A percentile compares a stretch with the other conserved stretches of the same genome.
Evolutionary conservation across 2,888 invertebrate genomes (phyloP).

Genomic region (Cancer borealis): DNA sequence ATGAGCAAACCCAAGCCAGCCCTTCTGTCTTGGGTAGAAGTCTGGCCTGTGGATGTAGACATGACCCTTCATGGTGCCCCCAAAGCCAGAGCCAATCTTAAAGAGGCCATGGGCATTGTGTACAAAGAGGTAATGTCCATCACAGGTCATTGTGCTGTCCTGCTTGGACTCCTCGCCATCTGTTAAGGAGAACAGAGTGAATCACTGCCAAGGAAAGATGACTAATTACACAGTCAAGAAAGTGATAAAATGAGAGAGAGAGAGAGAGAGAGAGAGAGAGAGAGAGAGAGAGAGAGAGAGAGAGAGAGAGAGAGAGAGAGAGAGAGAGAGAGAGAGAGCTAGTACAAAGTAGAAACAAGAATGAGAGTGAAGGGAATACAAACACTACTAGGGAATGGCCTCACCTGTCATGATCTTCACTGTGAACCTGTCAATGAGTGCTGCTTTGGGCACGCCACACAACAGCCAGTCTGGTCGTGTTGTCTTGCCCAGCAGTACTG

Average conservation of each 20-base stretch:
- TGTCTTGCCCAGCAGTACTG: constrained; percentile 91
- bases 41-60: constrained; percentile 91
- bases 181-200: neutral
- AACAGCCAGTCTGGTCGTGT: constrained; percentile 93
- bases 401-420: constrained; percentile 76
- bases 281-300: too few species aligned
- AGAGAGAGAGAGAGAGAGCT: too few species aligned
- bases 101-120: constrained; percentile 91
- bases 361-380: too few species aligned
- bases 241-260: too few species aligned
- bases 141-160: constrained; percentile 87
- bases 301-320: too few species aligned
- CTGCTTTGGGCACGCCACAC: constrained; percentile 90
- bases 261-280: too few species aligned
- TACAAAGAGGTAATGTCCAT: constrained; percentile 94
- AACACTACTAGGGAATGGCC: neutral
- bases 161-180: constrained; percentile 72
- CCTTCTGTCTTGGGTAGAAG: constrained; percentile 88
- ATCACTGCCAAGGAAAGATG: too few species aligned
- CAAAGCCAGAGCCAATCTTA: constrained; percentile 97
- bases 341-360: too few species aligned
- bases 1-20: constrained; percentile 90
- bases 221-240: too few species aligned
- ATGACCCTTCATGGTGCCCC: constrained; percentile 94
- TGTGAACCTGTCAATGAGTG: constrained; percentile 85